Percentiles rank a stretch among this genome's conserved stretches.
Conservation (phyloP, 2,888 invertebrate species). For the Habroteleia sp. region DNA sequence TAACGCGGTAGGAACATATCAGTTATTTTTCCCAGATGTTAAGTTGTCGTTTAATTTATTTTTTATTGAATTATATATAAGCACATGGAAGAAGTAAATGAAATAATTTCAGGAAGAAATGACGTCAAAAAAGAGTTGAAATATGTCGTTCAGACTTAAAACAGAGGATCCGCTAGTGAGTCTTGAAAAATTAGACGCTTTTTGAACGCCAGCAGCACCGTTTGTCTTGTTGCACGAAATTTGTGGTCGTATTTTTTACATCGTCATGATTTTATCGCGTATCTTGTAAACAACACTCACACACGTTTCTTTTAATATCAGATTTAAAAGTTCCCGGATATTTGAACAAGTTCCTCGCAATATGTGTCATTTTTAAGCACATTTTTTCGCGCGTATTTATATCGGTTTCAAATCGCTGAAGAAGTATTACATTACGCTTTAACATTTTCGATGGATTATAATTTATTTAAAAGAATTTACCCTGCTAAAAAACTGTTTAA, state of each 20-base stretch:
- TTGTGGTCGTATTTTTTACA: conserved; percentile 35
- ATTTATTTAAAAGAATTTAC: neutral
- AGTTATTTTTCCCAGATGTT: neutral
- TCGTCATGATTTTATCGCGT: conserved; percentile 44
- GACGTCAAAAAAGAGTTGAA: conserved; percentile 19
- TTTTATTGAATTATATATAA: conserved; percentile 12
- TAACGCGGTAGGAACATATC: too few species aligned
- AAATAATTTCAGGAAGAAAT: conserved; percentile 8
- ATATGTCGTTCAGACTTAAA: conserved; percentile 14
- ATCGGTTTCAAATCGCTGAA: conserved; percentile 13
- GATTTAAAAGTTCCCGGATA: conserved; percentile 34
- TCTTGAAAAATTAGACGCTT: conserved; percentile 40
- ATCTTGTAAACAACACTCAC: conserved; percentile 36
- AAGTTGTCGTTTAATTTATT: neutral
- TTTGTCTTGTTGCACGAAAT: conserved; percentile 33
- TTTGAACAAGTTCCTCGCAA: conserved; percentile 24
- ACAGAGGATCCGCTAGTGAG: conserved; percentile 5
- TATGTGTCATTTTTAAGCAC: conserved; percentile 15
- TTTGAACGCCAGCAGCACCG: conserved; percentile 28
- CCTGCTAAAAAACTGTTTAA: too few species aligned
- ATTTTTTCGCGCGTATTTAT: conserved; percentile 1
- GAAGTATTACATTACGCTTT: conserved; percentile 1
- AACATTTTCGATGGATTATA: neutral
- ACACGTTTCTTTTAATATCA: conserved; percentile 39
- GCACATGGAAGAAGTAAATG: conserved; percentile 1